phyloP scores from a whole-genome alignment of 2,797 vertebrate species.

The Syngnathus acus region DNA sequence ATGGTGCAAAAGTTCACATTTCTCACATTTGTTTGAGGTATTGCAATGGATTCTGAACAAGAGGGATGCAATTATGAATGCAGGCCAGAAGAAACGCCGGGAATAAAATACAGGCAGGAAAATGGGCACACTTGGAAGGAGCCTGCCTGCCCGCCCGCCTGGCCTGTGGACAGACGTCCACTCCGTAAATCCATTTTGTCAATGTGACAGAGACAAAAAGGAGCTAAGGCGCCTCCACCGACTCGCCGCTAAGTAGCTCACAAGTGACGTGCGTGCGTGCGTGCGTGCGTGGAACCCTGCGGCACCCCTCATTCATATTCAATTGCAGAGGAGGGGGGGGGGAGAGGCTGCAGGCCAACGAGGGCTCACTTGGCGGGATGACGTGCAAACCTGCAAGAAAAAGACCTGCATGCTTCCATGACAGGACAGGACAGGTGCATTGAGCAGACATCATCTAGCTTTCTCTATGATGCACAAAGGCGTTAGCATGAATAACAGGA shows the following conservation, averaged over 20 bases:
- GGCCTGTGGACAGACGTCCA: slow-evolving; percentile 24
- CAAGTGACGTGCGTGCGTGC: slow-evolving; percentile 7
- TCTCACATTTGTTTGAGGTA: no score
- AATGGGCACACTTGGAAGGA: slow-evolving; percentile 28
- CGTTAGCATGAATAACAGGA: background rate
- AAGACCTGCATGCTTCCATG: background rate
- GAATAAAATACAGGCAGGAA: no score
- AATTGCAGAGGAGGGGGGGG: slow-evolving; percentile 6
- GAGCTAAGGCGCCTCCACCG: background rate
- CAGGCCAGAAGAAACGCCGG: background rate
- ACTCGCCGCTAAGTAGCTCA: slow-evolving; percentile 24
- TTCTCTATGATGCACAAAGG: background rate
- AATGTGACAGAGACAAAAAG: slow-evolving; percentile 48
- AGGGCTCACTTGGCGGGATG: no score
- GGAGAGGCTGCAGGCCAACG: no score
- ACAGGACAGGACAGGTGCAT: background rate
- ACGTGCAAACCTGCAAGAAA: background rate
- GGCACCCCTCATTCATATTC: slow-evolving; percentile 42
- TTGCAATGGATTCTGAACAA: background rate
- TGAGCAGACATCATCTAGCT: background rate
- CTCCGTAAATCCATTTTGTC: slow-evolving; percentile 56
- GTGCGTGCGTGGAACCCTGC: slow-evolving; percentile 18
- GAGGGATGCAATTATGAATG: background rate
- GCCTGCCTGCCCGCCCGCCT: slow-evolving; percentile 16
- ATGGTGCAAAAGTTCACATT: no score